Percentiles rank a stretch among this genome's conserved stretches.
phyloP scores from a whole-genome alignment of 2,113 vertebrate species.

The Alouatta palliata region DNA sequence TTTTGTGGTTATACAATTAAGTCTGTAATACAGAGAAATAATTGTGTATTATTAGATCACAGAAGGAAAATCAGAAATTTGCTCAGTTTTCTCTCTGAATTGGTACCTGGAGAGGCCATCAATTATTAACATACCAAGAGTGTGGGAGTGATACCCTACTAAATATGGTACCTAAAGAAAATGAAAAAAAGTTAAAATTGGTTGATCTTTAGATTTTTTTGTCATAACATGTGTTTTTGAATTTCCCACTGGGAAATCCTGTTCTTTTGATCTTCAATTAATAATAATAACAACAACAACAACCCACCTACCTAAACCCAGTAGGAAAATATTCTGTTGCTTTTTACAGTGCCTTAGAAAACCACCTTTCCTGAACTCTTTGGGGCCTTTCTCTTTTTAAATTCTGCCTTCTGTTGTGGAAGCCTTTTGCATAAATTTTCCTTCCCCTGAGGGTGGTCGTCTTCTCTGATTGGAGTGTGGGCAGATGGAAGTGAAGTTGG shows the following conservation, averaged over 20 bases:
- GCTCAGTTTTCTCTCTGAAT: conserved; percentile 2
- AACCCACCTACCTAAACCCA: not conserved
- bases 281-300: not conserved
- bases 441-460: not conserved
- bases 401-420: not conserved
- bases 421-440: conserved; percentile 31
- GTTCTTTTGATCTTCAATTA: not conserved
- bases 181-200: conserved; percentile 21
- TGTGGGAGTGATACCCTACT: not conserved
- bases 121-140: not conserved
- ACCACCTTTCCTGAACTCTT: conserved; percentile 6
- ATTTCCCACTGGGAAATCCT: not conserved
- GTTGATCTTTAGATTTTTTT: conserved; percentile 20
- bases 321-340: conserved; percentile 30
- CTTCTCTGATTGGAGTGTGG: not conserved
- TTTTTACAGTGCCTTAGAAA: conserved; percentile 1
- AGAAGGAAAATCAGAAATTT: conserved; percentile 20
- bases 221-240: not conserved
- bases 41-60: conserved; percentile 8
- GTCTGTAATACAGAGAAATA: conserved; percentile 21
- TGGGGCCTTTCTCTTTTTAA: not conserved
- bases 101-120: not conserved
- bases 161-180: not conserved
- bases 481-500: not conserved
- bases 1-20: not conserved